These are phyloP conservation scores for Sylvia borin DNA, from an alignment of 2,797 vertebrate genomes.

Conservation along the genomic window DNA sequence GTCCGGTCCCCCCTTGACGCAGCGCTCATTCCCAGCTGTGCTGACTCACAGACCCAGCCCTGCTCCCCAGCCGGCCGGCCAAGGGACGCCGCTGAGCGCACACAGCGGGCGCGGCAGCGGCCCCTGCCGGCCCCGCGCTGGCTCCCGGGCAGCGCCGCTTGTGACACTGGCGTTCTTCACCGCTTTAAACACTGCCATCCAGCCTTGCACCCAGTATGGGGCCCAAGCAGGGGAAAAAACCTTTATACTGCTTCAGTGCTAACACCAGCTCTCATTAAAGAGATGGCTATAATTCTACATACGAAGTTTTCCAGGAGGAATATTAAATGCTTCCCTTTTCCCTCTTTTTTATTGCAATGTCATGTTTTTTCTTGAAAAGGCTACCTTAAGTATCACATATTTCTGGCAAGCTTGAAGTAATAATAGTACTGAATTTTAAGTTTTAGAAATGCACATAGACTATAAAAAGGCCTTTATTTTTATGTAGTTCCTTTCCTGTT, in stretches of 20 bases:
- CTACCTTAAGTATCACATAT: neutral
- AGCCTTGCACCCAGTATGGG: neutral
- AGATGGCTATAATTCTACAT: neutral
- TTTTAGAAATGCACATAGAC: neutral
- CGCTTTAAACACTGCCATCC: neutral
- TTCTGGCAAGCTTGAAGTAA: neutral
- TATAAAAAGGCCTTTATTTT: neutral
- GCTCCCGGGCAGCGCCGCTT: fast-evolving
- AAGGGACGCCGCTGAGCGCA: fast-evolving
- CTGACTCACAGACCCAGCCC: neutral
- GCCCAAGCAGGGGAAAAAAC: fast-evolving
- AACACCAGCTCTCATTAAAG: neutral
- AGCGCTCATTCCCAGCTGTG: neutral
- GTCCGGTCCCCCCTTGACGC: neutral
- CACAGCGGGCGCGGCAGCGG: neutral
- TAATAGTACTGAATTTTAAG: neutral
- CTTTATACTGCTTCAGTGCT: neutral
- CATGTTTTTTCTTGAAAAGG: neutral
- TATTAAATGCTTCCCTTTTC: neutral
- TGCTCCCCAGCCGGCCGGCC: neutral
- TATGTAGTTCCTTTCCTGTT: neutral
- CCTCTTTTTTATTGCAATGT: neutral
- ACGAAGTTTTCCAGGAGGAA: neutral
- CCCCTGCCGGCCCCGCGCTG: neutral
- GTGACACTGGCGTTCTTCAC: fast-evolving